Base-by-base conservation (phyloP, 92 coral and sea anemone species). In the Heliopora coerulea region DNA sequence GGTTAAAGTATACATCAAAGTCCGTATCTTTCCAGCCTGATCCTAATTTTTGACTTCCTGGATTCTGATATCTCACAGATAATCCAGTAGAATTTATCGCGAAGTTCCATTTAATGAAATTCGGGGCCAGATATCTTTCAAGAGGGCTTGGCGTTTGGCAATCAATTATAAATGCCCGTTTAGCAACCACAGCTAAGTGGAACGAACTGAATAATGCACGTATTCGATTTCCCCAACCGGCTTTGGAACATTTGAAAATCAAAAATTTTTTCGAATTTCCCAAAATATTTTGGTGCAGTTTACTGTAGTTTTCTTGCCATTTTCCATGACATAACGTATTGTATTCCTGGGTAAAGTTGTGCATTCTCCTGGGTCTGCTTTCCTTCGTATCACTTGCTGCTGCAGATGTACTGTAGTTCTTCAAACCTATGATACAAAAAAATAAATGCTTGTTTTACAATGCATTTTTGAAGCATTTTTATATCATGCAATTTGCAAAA, bases 101-200 rank as follows among this genome's bases (percentile, higher is more conserved):
- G 77, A 86, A 77, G 78, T 91, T 91, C 97, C 97, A 91, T 48
- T 87, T 96, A 69, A 91, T 89, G 23, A 78, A 29, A 6, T 85
- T 68, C 12, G 97, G 97, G 13, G 11, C 25, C 0, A 91, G 85
- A 56, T 86, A 84, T 56, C 81, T 80, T 65, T 85, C 87, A 67
- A 91, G 84, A 19, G 97, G 97, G 59, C 87, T 89, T 8, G 97
- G 97, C 37, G 69, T 80, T 29, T 80, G 79, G 88, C 97, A 91
- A 58, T 89, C 87, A 49, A 91, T 83, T 64, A 91, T 33, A 65
- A 91, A 91, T 10, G 91, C 96, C 59, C 97, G 82, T 61, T 84
- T 89, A 25, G 91, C 85, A 17, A 91, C 78, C 29, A 91, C 50
- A 62, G 97, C 83, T 42, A 91, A 83, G 69, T 91, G 89, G 65